phyloP scores from a whole-genome alignment of 2,888 invertebrate species.

The Nephrotoma flavescens region DNA sequence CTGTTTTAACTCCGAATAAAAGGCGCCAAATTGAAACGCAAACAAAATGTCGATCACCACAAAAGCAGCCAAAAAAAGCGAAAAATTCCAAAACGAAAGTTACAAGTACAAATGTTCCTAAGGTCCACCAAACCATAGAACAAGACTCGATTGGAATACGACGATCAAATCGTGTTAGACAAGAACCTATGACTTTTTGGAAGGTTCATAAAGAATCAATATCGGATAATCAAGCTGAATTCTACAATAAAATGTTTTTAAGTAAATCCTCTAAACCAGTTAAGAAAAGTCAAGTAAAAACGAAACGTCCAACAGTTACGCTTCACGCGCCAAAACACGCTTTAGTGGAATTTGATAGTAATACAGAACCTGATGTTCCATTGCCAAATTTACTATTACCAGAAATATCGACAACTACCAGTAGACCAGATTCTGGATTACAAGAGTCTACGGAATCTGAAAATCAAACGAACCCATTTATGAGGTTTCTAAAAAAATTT shows the following conservation, averaged over 20 bases:
- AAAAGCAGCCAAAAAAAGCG: background rate
- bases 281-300: too few relatives aligned
- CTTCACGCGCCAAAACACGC: too few relatives aligned
- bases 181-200: background rate
- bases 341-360: background rate
- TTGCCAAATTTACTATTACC: background rate
- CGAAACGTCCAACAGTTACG: background rate
- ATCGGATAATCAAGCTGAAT: background rate
- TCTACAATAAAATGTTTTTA: background rate
- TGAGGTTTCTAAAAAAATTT: background rate
- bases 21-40: background rate
- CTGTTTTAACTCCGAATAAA: background rate
- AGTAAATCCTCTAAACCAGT: background rate
- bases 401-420: background rate
- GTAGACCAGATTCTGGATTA: background rate
- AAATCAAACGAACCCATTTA: background rate
- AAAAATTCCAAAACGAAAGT: background rate
- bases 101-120: background rate
- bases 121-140: background rate
- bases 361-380: too few relatives aligned
- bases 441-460: background rate
- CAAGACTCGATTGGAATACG: background rate
- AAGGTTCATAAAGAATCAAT: background rate
- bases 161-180: background rate
- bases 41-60: background rate